Evolutionary conservation across 2,797 vertebrate genomes (phyloP), one percentile per base, ranked within the genome.

Genomic region (Nyctalus aviator): DNA sequence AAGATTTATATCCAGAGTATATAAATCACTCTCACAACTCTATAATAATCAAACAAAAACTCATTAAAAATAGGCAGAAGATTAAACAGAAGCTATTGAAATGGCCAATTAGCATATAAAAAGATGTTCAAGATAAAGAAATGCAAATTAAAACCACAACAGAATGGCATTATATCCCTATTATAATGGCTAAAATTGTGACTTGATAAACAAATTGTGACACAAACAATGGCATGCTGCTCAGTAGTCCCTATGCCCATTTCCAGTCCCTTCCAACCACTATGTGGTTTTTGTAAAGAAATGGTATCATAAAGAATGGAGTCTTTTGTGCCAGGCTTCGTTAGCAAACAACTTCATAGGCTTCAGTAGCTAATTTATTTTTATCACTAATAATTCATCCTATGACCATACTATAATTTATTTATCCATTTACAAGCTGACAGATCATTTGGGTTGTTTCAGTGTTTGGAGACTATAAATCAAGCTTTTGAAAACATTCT

Each of bases 91-190:
- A 85, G 44, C 75, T 69, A 90, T 4, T 48, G 50, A 27, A 78
- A 88, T 55, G 25, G 46, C 50, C 13, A 83, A 50, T 35, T 91
- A 64, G 48, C 25, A 46, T 46, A 83, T 48, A 69, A 84, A 87
- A 91, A 96, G 75, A 59, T 75, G 68, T 21, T 91, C 48, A 82
- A 94, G 12, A 84, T 3, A 86, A 10, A 88, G 57, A 75, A 94
- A 77, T 72, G 4, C 37, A 84, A 44, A 82, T 90, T 57, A 79
- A 86, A 68, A 68, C 73, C 66, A 64, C 30, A 68, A 21, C 32
- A 50, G 46, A 23, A 93, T 17, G 64, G 17, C 14, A 88, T 62
- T 78, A 41, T 0, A 17, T 21, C 68, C 37, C 84, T 78, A 71
- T 44, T 72, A 32, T 68, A 81, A 84, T 14, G 20, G n/a, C 35